These are phyloP conservation scores for Kradibia gibbosae DNA, from an alignment of 1,140 invertebrate genomes.

Conservation along the genomic window DNA sequence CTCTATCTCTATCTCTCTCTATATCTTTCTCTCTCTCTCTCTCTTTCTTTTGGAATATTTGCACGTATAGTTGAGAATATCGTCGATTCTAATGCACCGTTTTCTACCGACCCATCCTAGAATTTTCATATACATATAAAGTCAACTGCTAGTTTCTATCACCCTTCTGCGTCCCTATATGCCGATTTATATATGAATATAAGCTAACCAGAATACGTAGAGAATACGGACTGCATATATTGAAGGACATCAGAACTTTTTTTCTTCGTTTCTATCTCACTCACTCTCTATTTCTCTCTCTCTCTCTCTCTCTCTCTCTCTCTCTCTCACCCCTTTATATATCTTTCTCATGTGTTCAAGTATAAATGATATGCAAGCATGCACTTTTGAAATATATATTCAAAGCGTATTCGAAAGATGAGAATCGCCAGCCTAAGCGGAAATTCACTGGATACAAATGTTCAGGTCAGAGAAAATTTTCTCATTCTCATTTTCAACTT, in stretches of 20 bases:
- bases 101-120: slow-evolving; percentile 12
- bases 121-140: slow-evolving; percentile 7
- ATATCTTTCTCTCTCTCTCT: neutral
- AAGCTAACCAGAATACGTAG: neutral
- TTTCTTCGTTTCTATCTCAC: neutral
- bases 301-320: neutral
- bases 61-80: neutral
- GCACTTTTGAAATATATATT: slow-evolving; percentile 35
- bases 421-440: slow-evolving; percentile 12
- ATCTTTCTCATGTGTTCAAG: neutral
- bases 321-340: neutral
- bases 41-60: neutral
- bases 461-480: neutral
- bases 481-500: slow-evolving; percentile 17
- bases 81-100: slow-evolving; percentile 19
- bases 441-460: slow-evolving; percentile 19
- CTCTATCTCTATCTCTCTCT: neutral
- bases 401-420: slow-evolving; percentile 22
- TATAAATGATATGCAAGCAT: slow-evolving; percentile 34
- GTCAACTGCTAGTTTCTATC: neutral
- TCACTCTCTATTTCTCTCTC: neutral
- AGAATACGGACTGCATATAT: slow-evolving; percentile 19
- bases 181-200: slow-evolving; percentile 4
- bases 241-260: slow-evolving; percentile 1
- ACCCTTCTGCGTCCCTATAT: neutral